These are phyloP conservation scores for Torymus aiolomorphi DNA, from an alignment of 2,888 invertebrate genomes.

Conservation along the genomic window DNA sequence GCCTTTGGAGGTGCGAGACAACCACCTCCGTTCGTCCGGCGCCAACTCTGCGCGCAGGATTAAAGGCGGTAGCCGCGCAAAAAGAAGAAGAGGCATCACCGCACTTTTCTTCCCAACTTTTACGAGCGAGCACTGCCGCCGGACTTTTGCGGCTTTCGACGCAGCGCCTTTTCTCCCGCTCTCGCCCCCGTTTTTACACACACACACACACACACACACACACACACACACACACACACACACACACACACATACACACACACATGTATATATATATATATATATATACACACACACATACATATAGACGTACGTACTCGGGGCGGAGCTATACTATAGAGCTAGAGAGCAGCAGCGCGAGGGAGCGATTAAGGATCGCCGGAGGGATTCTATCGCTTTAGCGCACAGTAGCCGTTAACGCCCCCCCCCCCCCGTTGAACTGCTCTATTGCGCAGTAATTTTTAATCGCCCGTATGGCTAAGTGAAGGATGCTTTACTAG, in stretches of 20 bases:
- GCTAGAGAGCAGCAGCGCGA: background rate
- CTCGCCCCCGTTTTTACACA: background rate
- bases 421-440: too few relatives aligned
- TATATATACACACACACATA: background rate
- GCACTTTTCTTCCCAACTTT: constrained; percentile 34
- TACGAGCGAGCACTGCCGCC: constrained; percentile 14
- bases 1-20: too few relatives aligned
- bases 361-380: constrained; percentile 24
- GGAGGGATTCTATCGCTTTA: constrained; percentile 32
- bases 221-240: too few relatives aligned
- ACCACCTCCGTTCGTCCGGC: background rate
- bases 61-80: constrained; percentile 16
- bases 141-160: constrained; percentile 5
- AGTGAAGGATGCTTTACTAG: too few relatives aligned
- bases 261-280: too few relatives aligned
- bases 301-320: background rate
- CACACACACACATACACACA: too few relatives aligned
- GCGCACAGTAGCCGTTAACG: too few relatives aligned
- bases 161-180: background rate
- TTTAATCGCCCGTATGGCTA: too few relatives aligned
- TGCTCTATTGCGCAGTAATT: too few relatives aligned
- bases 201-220: too few relatives aligned
- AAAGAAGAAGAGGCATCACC: background rate
- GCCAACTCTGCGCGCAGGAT: background rate
- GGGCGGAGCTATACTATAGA: background rate